phyloP scores from a whole-genome alignment of 2,888 invertebrate genomes.

The Protodeltote pygarga region DNA sequence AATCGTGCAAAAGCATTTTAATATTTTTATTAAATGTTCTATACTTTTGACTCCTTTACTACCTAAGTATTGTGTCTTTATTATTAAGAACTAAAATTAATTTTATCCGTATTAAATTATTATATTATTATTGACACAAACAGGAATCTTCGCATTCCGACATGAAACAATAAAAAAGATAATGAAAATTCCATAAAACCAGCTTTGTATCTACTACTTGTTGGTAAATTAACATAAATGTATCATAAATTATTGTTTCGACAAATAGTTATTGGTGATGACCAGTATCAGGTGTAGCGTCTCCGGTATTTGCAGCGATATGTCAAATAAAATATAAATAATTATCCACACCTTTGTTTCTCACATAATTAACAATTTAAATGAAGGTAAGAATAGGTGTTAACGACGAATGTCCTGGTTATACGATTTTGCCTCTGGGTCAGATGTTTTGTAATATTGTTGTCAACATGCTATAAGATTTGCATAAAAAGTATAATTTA shows the following conservation, averaged over 20 bases:
- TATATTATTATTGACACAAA: slow-evolving; percentile 32
- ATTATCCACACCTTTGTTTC: slow-evolving; percentile 64
- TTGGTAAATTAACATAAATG: slow-evolving; percentile 76
- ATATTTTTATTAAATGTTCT: slow-evolving; percentile 24
- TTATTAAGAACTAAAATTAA: slow-evolving; percentile 8
- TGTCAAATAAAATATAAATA: slow-evolving; percentile 66
- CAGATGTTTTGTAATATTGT: background rate
- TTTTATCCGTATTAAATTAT: slow-evolving; percentile 28
- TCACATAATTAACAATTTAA: slow-evolving; percentile 40
- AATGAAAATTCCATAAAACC: slow-evolving; percentile 81
- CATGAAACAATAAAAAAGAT: slow-evolving; percentile 77
- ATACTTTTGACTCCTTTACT: slow-evolving; percentile 1
- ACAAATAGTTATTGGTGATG: slow-evolving; percentile 80
- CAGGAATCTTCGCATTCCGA: slow-evolving; percentile 59
- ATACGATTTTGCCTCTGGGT: slow-evolving; percentile 15
- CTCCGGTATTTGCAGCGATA: slow-evolving; percentile 68
- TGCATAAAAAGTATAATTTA: too few species aligned
- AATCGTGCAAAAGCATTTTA: slow-evolving; percentile 32
- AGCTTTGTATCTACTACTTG: slow-evolving; percentile 72
- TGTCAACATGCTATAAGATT: background rate
- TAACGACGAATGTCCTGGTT: slow-evolving; percentile 24
- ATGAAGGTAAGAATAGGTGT: slow-evolving; percentile 21
- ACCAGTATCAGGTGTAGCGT: slow-evolving; percentile 60
- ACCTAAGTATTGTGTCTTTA: background rate
- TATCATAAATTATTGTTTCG: slow-evolving; percentile 78